A percentile compares a stretch with the other conserved stretches of the same genome.
These are phyloP conservation scores for Epistrophella euchroma DNA, from an alignment of 2,888 invertebrate species.

Conservation along the genomic window DNA sequence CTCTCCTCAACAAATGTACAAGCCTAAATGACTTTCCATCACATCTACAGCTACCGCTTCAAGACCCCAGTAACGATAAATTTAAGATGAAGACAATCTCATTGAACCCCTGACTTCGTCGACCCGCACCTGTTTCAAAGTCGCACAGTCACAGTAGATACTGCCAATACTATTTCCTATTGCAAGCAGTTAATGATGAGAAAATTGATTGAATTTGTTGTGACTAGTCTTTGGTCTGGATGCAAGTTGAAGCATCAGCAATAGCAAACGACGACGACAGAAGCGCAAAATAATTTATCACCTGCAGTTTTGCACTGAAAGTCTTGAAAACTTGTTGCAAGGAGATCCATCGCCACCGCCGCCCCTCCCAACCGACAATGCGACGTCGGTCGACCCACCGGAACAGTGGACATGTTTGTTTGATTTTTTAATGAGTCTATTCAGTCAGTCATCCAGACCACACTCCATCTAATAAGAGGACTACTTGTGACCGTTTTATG, in stretches of 20 bases:
- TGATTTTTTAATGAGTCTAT: slow-evolving; percentile 68
- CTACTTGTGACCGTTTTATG: slow-evolving; percentile 43
- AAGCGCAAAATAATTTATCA: slow-evolving; percentile 73
- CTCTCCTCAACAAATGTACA: not conserved
- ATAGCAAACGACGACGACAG: slow-evolving; percentile 28
- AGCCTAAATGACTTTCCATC: slow-evolving; percentile 68
- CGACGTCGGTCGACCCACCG: slow-evolving; percentile 14
- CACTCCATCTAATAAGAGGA: slow-evolving; percentile 21
- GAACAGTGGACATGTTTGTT: slow-evolving; percentile 57
- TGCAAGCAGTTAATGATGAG: slow-evolving; percentile 67
- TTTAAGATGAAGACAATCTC: slow-evolving; percentile 51
- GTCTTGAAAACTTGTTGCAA: slow-evolving; percentile 32
- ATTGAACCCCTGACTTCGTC: slow-evolving; percentile 54
- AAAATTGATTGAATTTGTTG: slow-evolving; percentile 73
- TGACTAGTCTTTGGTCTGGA: slow-evolving; percentile 46
- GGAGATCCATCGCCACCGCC: not conserved
- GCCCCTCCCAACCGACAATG: not conserved
- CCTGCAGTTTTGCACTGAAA: slow-evolving; percentile 46
- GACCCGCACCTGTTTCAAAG: slow-evolving; percentile 49
- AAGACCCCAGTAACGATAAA: slow-evolving; percentile 41
- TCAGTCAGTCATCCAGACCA: slow-evolving; percentile 64
- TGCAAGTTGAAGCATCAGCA: slow-evolving; percentile 28
- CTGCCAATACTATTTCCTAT: slow-evolving; percentile 23
- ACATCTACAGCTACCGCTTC: slow-evolving; percentile 35
- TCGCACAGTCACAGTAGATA: not conserved